Conservation (phyloP, 2,797 vertebrate species). For the Platyrinchus mystaceus region DNA sequence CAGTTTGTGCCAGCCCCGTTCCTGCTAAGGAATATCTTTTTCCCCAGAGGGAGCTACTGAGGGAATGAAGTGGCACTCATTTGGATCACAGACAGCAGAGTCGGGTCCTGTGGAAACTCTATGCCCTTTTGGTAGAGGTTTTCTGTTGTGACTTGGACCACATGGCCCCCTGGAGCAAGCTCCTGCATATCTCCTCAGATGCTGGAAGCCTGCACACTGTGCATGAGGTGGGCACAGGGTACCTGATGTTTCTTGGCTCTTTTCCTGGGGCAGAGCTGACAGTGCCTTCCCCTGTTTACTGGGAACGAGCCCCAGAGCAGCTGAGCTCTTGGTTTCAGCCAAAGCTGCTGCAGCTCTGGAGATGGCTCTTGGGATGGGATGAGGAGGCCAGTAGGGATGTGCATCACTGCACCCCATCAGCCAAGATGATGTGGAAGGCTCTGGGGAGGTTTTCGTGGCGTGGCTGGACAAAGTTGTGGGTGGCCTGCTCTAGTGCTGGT, state of each 20-base stretch:
- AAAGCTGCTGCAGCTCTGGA: not conserved
- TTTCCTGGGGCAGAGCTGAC: not conserved
- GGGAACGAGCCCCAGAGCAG: not conserved
- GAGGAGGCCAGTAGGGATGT: not conserved
- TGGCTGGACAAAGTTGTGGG: not conserved
- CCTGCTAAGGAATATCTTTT: not conserved
- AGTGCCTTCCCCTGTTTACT: not conserved
- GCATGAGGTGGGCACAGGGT: not conserved
- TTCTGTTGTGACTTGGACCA: not conserved
- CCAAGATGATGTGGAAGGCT: not conserved
- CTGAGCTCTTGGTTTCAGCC: not conserved
- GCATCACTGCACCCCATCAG: not conserved
- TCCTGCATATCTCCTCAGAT: not conserved
- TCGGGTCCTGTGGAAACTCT: not conserved
- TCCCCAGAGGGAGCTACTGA: not conserved
- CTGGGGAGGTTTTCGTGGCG: not conserved
- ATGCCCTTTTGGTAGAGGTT: not conserved
- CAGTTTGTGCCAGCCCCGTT: not conserved
- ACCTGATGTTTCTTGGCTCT: not conserved
- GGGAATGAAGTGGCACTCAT: not conserved
- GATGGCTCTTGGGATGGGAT: not conserved
- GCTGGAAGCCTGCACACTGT: accelerated
- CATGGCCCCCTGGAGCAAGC: not conserved
- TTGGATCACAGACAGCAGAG: not conserved
- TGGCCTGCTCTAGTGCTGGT: not conserved